These are phyloP conservation scores for Conus betulinus DNA, from an alignment of 1,140 invertebrate species.

Conservation along the genomic window DNA sequence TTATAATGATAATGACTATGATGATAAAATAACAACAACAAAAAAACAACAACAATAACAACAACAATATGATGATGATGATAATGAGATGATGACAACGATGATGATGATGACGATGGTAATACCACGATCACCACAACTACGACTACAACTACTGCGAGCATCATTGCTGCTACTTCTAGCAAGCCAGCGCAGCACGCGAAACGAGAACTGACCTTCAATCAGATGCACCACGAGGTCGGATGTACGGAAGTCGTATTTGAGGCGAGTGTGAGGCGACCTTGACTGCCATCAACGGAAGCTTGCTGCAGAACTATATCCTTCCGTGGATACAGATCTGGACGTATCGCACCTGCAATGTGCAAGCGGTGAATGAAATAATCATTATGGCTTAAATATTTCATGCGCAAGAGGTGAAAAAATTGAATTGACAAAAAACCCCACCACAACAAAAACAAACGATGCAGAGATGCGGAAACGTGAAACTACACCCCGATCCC, in stretches of 20 bases:
- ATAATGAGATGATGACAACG: background rate
- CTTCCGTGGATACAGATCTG: conserved; percentile 84
- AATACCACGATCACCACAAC: background rate
- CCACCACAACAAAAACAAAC: too few species aligned
- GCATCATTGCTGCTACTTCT: too few species aligned
- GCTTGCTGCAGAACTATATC: conserved; percentile 74
- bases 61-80: background rate
- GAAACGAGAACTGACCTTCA: conserved; percentile 80
- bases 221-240: conserved; percentile 92
- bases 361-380: background rate
- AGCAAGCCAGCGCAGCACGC: background rate
- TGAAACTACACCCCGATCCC: too few species aligned
- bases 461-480: too few species aligned
- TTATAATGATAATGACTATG: background rate
- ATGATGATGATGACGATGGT: background rate
- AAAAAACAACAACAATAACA: background rate
- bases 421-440: too few species aligned
- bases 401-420: too few species aligned
- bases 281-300: conserved; percentile 79
- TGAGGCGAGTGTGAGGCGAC: conserved; percentile 89
- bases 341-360: conserved; percentile 85
- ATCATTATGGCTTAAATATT: too few species aligned
- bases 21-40: background rate
- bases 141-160: too few species aligned
- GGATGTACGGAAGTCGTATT: conserved; percentile 92